A percentile compares a stretch with the other conserved stretches of the same genome.
Conservation (phyloP, 92 coral and sea anemone genomes). For the Siderastrea radians region DNA sequence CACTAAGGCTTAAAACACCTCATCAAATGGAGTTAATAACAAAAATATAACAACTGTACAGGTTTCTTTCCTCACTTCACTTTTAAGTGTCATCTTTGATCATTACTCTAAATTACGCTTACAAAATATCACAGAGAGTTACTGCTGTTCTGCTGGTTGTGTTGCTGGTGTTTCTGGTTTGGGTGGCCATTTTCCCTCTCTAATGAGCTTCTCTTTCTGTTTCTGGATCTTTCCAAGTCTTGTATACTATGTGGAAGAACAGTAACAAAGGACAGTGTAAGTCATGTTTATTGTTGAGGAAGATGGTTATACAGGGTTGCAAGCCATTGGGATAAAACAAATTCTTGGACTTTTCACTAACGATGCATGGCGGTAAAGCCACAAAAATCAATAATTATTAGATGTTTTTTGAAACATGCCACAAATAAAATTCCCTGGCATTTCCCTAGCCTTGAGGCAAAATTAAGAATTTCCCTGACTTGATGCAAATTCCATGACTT, state of each 20-base stretch:
- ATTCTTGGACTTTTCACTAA: too few relatives aligned
- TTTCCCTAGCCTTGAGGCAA: too few relatives aligned
- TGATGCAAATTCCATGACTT: too few relatives aligned
- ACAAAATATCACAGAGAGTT: neutral
- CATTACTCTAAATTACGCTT: neutral
- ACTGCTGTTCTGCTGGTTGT: neutral
- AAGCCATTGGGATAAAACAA: too few relatives aligned
- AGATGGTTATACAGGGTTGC: too few relatives aligned
- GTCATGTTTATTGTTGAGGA: neutral
- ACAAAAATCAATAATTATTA: too few relatives aligned
- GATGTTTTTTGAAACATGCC: too few relatives aligned
- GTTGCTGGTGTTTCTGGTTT: constrained; percentile 27
- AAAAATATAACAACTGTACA: constrained; percentile 11
- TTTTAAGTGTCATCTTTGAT: neutral
- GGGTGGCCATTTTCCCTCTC: constrained; percentile 94
- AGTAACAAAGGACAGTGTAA: neutral
- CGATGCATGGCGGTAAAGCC: too few relatives aligned
- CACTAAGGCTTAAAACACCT: neutral
- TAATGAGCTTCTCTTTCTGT: constrained; percentile 82
- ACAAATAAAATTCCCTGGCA: too few relatives aligned
- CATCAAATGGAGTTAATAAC: neutral
- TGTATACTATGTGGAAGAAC: constrained; percentile 66
- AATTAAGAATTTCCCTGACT: too few relatives aligned
- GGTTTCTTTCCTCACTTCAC: neutral
- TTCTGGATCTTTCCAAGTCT: constrained; percentile 85